phyloP scores from a whole-genome alignment of 2,888 invertebrate genomes.

The Spisula subtruncata region DNA sequence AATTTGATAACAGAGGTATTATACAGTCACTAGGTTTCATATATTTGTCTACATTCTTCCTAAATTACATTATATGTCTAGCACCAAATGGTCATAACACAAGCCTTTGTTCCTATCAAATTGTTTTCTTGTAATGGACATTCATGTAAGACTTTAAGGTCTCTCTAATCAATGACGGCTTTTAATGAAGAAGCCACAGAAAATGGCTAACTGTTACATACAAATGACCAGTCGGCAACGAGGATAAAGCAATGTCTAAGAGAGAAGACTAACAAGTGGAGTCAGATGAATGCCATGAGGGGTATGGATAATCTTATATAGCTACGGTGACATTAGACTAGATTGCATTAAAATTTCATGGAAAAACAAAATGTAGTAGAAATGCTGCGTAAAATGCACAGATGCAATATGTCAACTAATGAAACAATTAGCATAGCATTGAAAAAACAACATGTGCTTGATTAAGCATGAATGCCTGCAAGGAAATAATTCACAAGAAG shows the following conservation, averaged over 20 bases:
- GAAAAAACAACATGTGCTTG: conserved; percentile 4
- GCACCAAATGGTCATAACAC: background rate
- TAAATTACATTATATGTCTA: background rate
- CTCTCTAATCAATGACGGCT: no score
- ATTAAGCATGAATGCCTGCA: background rate
- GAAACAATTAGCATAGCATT: background rate
- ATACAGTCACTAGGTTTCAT: background rate
- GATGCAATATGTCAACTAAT: background rate
- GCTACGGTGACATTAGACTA: background rate
- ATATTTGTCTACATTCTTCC: background rate
- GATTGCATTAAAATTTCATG: background rate
- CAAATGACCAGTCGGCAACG: background rate
- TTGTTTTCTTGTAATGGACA: background rate
- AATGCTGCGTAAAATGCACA: background rate
- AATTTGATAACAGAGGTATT: background rate
- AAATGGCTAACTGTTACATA: background rate
- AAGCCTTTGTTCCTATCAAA: background rate
- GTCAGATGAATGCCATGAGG: background rate
- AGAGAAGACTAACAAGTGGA: background rate
- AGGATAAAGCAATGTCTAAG: background rate
- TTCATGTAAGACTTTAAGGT: background rate
- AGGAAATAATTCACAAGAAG: background rate
- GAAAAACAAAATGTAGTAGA: background rate
- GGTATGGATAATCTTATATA: background rate
- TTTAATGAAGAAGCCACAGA: background rate